phyloP scores from a whole-genome alignment of 2,113 vertebrate species.

The Rhea americana region DNA sequence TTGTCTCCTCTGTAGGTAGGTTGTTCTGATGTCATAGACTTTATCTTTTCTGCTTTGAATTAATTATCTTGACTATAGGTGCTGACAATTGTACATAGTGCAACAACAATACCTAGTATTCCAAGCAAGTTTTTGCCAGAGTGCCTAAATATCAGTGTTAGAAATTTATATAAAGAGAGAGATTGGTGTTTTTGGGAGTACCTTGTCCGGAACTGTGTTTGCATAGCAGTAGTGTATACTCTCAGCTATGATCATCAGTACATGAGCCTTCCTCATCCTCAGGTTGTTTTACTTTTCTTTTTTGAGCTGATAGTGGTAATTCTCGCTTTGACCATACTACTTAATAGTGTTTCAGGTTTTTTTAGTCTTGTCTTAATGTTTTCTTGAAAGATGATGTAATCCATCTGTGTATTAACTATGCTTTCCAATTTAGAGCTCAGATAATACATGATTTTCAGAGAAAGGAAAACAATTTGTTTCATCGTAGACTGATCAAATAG shows the following conservation, averaged over 20 bases:
- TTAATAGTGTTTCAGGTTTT: neutral
- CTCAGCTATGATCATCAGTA: neutral
- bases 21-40: neutral
- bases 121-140: neutral
- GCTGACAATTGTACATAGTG: neutral
- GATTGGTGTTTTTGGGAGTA: neutral
- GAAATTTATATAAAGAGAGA: neutral
- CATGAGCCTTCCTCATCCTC: neutral
- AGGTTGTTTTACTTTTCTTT: neutral
- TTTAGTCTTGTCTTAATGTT: neutral
- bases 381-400: neutral
- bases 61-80: rapidly evolving
- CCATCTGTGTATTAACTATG: neutral
- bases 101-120: neutral
- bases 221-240: neutral
- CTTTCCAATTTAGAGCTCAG: neutral
- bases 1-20: rapidly evolving
- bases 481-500: neutral
- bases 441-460: neutral
- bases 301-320: neutral
- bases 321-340: neutral
- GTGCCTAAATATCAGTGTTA: neutral
- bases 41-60: neutral
- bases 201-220: neutral
- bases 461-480: neutral